phyloP scores from a whole-genome alignment of 2,888 invertebrate species.

The Chloromyia formosa region DNA sequence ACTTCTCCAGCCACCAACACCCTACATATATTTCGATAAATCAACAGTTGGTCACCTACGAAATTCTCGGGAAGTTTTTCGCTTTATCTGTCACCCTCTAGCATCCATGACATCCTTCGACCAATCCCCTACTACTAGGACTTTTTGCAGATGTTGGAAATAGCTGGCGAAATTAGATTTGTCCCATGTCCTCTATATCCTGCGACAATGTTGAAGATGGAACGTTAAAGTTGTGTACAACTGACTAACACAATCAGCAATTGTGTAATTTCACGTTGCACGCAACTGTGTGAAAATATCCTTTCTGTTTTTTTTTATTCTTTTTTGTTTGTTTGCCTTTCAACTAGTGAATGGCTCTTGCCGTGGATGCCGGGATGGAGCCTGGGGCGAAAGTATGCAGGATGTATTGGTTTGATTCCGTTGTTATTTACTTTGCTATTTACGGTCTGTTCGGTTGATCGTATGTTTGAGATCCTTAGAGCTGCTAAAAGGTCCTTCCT shows the following conservation, averaged over 20 bases:
- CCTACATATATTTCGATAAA: conserved; percentile 11
- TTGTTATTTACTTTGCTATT: background rate
- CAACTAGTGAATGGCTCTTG: too few species aligned
- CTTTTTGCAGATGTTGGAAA: background rate
- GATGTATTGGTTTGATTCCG: conserved; percentile 1
- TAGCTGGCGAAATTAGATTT: background rate
- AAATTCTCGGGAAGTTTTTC: background rate
- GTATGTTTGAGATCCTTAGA: background rate
- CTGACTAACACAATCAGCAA: background rate
- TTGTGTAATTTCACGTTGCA: background rate
- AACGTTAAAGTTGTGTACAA: background rate
- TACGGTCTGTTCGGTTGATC: background rate
- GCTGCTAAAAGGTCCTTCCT: background rate
- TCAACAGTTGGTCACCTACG: conserved; percentile 24
- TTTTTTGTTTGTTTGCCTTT: too few species aligned
- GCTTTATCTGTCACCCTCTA: background rate
- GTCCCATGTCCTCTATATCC: background rate
- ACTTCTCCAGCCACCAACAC: background rate
- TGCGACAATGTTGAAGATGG: background rate
- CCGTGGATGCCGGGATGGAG: too few species aligned
- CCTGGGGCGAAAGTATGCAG: background rate
- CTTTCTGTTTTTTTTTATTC: background rate
- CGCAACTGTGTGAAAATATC: background rate
- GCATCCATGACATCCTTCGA: background rate
- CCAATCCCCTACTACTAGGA: background rate